Conservation (phyloP, 2,113 vertebrate genomes). For the Amblyopsis rosae region DNA sequence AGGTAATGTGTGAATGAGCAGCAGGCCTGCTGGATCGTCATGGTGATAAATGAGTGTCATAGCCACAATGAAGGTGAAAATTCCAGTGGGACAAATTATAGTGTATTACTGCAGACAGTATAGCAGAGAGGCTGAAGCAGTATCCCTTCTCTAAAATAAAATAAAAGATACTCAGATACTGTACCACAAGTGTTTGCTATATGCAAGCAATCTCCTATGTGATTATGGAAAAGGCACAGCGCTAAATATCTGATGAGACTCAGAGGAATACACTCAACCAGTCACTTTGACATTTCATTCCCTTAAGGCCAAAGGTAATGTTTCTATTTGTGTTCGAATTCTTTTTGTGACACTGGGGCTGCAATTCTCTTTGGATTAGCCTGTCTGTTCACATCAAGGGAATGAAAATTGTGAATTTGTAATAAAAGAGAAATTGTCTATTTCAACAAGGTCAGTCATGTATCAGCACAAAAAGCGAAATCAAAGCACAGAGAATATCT, state of each 20-base stretch:
- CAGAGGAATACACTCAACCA: slow-evolving; percentile 40
- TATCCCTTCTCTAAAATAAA: background rate
- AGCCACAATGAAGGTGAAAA: slow-evolving; percentile 63
- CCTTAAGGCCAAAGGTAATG: slow-evolving; percentile 52
- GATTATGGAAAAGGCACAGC: slow-evolving; percentile 21
- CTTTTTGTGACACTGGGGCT: slow-evolving; percentile 53
- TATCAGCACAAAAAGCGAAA: slow-evolving; percentile 33
- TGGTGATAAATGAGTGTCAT: slow-evolving; percentile 60
- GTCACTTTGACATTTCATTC: slow-evolving; percentile 57
- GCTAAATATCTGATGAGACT: slow-evolving; percentile 49
- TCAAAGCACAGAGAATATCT: slow-evolving; percentile 11
- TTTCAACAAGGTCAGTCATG: slow-evolving; percentile 53
- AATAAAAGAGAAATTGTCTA: slow-evolving; percentile 41
- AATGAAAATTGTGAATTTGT: slow-evolving; percentile 43
- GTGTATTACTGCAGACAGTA: slow-evolving; percentile 44
- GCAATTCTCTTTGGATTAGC: slow-evolving; percentile 45
- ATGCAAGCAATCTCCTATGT: slow-evolving; percentile 21
- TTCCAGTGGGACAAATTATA: slow-evolving; percentile 37
- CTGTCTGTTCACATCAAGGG: slow-evolving; percentile 57
- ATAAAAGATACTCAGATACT: background rate
- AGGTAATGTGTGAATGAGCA: slow-evolving; percentile 70
- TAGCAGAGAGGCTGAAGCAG: slow-evolving; percentile 26
- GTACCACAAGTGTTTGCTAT: slow-evolving; percentile 40
- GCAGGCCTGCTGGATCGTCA: slow-evolving; percentile 47
- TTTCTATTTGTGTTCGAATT: slow-evolving; percentile 49